Conservation (phyloP, 2,113 vertebrate genomes). For the Plestiodon gilberti region DNA sequence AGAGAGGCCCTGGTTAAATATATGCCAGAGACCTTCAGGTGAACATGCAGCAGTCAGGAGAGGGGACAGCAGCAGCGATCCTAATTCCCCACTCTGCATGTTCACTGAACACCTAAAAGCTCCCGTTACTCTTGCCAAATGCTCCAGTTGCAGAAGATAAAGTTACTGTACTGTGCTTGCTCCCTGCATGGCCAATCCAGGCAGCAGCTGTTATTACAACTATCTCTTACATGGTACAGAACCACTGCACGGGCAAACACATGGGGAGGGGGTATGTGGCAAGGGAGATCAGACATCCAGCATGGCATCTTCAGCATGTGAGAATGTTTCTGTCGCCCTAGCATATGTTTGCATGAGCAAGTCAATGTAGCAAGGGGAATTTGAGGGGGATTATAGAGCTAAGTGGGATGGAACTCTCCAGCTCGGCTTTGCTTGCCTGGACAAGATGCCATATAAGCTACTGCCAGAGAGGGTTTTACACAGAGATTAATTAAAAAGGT, state of each 20-base stretch:
- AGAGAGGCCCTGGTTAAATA: neutral
- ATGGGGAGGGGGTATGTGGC: neutral
- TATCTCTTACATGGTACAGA: neutral
- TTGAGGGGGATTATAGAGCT: neutral
- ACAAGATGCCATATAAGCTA: neutral
- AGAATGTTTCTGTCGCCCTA: neutral
- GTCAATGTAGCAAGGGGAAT: neutral
- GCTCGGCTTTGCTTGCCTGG: neutral
- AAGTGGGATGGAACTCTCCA: neutral
- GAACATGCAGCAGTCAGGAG: neutral
- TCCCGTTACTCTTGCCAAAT: neutral
- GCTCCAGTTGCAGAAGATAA: neutral
- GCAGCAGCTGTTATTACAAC: neutral
- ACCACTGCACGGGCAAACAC: neutral
- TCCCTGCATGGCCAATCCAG: neutral
- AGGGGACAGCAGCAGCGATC: neutral
- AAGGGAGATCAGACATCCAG: neutral
- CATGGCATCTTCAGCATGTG: neutral
- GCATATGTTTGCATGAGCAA: neutral
- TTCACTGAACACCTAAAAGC: neutral
- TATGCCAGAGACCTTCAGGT: neutral
- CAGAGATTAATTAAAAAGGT: neutral
- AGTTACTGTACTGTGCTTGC: too few species aligned
- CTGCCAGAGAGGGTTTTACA: neutral
- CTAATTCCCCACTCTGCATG: neutral